Evolutionary conservation across 2,888 invertebrate genomes (phyloP).

Genomic region (Lobophora halterata): DNA sequence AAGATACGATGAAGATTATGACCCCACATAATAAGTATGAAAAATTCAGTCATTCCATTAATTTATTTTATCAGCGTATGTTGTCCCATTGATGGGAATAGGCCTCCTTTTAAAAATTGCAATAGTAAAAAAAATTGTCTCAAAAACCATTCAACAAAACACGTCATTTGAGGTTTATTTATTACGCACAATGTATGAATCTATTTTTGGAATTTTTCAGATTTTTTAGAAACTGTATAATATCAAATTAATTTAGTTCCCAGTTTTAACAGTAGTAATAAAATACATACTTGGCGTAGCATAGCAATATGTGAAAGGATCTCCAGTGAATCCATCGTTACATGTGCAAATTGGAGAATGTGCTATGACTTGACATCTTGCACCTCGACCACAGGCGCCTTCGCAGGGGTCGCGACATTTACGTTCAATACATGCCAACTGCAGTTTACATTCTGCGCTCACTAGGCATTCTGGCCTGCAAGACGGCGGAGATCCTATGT

Average conservation of each 20-base stretch:
- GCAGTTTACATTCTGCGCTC: constrained; percentile 85
- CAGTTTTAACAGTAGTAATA: background rate
- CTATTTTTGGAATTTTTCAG: too few relatives aligned
- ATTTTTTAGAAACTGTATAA: background rate
- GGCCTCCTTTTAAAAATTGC: too few relatives aligned
- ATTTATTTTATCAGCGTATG: too few relatives aligned
- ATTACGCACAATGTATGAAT: too few relatives aligned
- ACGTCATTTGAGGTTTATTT: too few relatives aligned
- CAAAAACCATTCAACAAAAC: background rate
- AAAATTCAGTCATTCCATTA: too few relatives aligned
- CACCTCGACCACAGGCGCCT: constrained; percentile 87
- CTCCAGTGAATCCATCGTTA: constrained; percentile 84
- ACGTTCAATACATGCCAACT: constrained; percentile 85
- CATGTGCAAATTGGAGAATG: constrained; percentile 89
- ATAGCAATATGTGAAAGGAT: constrained; percentile 85
- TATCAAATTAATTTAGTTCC: too few relatives aligned
- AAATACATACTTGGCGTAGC: constrained; percentile 74
- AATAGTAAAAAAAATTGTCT: too few relatives aligned
- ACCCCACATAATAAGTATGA: too few relatives aligned
- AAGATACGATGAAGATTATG: too few relatives aligned
- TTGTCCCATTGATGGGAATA: too few relatives aligned
- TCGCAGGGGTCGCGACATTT: constrained; percentile 88
- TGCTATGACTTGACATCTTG: constrained; percentile 86
- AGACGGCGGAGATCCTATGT: constrained; percentile 87
- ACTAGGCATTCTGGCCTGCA: constrained; percentile 89